Base-by-base conservation (phyloP, 2,888 invertebrate species). In the Ellobium chinense region DNA sequence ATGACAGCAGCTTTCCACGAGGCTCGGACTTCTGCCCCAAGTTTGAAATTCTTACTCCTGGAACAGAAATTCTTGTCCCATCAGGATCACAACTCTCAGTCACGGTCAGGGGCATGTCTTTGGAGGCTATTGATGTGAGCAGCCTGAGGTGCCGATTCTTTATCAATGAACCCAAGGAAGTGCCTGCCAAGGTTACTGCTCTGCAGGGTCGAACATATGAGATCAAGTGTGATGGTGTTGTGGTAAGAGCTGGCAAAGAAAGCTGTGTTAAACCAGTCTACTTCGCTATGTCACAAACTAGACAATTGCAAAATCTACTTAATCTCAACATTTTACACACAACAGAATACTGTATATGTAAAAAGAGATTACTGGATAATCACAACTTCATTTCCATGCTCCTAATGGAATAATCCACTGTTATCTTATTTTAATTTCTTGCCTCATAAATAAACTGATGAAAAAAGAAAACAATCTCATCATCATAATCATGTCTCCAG, bases 11-110 rank as follows among this genome's bases (percentile, higher is more conserved):
- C 12, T 3, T 24, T 37, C 56, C 54, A 29, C 97, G 97, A 80
- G 98, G 98, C 18, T 98, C 98, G 70, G 96, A 96, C 36, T 97
- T 97, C 93, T 99, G 98, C 93, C 98, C 98, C 46, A 97, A 97
- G 82, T 97, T 99, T 88, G 97, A 98, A 93, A 77, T 85, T 29
- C 96, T 96, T 0, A 97, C 97, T 96, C 76, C 95, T 95, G 85
- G 85, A 21, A 97, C 98, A 94, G 97, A 98, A 94, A 97, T 98
- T 87, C 95, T 98, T 85, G 98, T 98, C 78, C 96, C 98, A 85
- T 97, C 97, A 86, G 98, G 97, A 84, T 96, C 97, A 82, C 96
- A 96, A 93, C 97, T 97, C 94, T 95, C 96, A 83, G 97, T 98
- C 89, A 95, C 96, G 93, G 98, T 98, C 46, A 97, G 97, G 94